Evolutionary conservation across 1,140 invertebrate species (phyloP), one percentile per base, ranked within the genome.

Genomic region (Steinernema feltiae): DNA sequence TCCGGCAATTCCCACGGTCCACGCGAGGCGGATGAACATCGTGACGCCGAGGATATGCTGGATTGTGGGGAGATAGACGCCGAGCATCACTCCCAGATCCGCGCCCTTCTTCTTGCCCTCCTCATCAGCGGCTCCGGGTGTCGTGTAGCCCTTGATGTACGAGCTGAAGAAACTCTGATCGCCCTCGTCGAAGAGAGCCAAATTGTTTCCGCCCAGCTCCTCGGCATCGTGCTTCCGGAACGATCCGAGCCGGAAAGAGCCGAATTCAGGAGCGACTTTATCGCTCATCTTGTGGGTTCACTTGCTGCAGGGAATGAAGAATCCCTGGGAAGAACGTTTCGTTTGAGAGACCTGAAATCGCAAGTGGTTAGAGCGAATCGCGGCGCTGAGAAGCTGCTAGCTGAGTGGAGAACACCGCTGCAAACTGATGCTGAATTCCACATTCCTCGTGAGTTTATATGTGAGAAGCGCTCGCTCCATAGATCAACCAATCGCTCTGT

Each of bases 11-110:
- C 82, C 82, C 70, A 83, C 82, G 3, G 79, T 74, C 82, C 82
- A 83, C 63, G 84, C 84, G n/a, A 83, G 71, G n/a, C 82, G 82
- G 53, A 83, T 82, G 69, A 83, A 83, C 82, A 83, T 83, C 15
- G 82, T 84, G 32, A 83, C 82, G 48, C 82, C 82, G 1, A 83
- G 77, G 76, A 83, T 83, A 32, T 83, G 82, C 53, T 83, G 82
- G 70, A 83, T 83, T 41, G 82, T 83, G 46, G 82, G 82, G 7
- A 83, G 53, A 71, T 83, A 83, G 24, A 83, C 82, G 29, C 82
- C 82, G 27, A 83, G 74, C 81, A 83, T 84, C 21, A 79, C 75
- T 3, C 82, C 82, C 35, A 83, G 32, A 63, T 83, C 83, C 24
- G 82, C 82, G 46, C 84, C 82, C 77, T 80, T 63, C 53, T 63